Evolutionary conservation across 1,140 invertebrate genomes (phyloP), one percentile per base, ranked within the genome.

Genomic region (Lepidostoma basale): DNA sequence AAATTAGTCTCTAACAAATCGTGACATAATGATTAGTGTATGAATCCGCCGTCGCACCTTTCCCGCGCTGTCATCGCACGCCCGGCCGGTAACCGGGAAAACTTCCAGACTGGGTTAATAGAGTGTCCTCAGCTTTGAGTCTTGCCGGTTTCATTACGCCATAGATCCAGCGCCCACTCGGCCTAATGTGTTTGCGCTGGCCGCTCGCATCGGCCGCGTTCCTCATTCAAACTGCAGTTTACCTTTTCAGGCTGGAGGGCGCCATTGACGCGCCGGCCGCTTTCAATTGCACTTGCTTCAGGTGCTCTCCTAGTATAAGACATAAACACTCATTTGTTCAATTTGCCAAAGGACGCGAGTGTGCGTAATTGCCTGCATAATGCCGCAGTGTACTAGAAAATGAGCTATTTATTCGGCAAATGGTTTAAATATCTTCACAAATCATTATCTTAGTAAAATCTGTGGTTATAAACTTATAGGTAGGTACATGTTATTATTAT

Each of bases 101-200:
- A 10, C n/a, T 26, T 6, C 30, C 54, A 68, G 62, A 63, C 59
- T 44, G 28, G n/a, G 25, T 59, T 64, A 69, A 69, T 69, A 69
- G 58, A 69, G 68, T 47, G 62, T 59, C 62, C 68, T 69, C 68
- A 16, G 49, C 67, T 69, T 64, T 69, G 52, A 56, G 59, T 40
- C 60, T 58, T 58, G 42, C 30, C 60, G 60, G 42, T 30, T 28
- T 62, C 60, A 62, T 62, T 62, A 62, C 44, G 12, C 42, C 58
- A 47, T 62, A 47, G 60, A 47, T 62, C 49, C 60, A 47, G 23
- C 44, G 44, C 25, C 44, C 60, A 62, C 60, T 62, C 44, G 47
- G 47, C 23, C 16, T 47, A 28, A 33, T 45, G 44, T 62, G 60
- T 62, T 62, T 45, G 60, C 44, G 25, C 26, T 47, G 60, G 44